Evolutionary conservation across 2,797 vertebrate genomes (phyloP).

Genomic region (Myotis pilosus): DNA sequence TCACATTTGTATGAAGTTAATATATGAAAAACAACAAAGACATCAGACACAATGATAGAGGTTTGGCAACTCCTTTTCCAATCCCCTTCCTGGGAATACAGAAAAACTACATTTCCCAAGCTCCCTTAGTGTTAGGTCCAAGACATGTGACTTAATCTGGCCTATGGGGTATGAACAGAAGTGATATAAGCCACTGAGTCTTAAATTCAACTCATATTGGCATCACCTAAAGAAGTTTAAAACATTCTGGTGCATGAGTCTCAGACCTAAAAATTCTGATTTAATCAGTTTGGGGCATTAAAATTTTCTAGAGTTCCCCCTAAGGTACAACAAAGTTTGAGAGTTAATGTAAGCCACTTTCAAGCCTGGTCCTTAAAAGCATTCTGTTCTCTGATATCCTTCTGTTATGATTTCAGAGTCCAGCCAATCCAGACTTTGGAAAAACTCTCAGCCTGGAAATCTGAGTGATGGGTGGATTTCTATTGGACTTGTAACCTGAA

Average conservation of each 20-base stretch:
- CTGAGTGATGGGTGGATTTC: background rate
- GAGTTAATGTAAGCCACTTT: background rate
- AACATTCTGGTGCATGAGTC: background rate
- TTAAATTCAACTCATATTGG: background rate
- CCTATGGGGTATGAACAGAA: background rate
- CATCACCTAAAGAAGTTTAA: background rate
- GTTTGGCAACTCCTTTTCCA: background rate
- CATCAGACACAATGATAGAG: background rate
- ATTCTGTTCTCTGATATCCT: background rate
- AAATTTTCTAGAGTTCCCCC: background rate
- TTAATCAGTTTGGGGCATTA: background rate
- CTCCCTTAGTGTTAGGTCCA: background rate
- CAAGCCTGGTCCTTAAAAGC: background rate
- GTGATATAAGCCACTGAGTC: background rate
- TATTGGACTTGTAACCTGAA: background rate
- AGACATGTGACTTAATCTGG: background rate
- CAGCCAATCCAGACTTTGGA: background rate
- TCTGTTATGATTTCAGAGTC: background rate
- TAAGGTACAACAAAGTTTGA: background rate
- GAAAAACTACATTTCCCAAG: background rate
- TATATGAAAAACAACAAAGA: background rate
- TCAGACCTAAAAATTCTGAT: background rate
- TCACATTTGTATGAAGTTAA: background rate
- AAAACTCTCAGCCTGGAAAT: slow-evolving; percentile 7
- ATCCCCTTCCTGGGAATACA: background rate